Evolutionary conservation across 2,888 invertebrate species (phyloP).

Genomic region (Dysmachus trigonus): DNA sequence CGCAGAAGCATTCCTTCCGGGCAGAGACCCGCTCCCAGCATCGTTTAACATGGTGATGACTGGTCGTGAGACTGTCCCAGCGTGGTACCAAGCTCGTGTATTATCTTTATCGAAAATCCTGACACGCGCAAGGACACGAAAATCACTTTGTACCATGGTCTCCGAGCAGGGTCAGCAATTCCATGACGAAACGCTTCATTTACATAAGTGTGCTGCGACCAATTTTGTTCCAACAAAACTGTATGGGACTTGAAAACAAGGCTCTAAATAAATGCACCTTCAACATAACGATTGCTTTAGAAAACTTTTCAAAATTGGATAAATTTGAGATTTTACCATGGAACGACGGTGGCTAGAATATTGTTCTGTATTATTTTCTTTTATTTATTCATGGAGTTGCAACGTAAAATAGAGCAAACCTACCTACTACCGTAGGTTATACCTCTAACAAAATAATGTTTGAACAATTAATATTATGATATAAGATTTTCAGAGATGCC

Average conservation of each 20-base stretch:
- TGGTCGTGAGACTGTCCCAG: slow-evolving; percentile 48
- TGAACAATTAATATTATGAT: too few species aligned
- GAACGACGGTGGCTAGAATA: too few species aligned
- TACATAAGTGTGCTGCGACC: slow-evolving; percentile 19
- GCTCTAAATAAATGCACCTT: too few species aligned
- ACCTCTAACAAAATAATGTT: too few species aligned
- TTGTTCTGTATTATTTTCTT: too few species aligned
- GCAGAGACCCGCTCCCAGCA: neutral
- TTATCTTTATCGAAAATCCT: neutral
- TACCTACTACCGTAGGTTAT: too few species aligned
- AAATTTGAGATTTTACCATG: too few species aligned
- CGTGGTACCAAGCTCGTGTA: slow-evolving; percentile 27
- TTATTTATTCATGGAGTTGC: too few species aligned
- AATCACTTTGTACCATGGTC: neutral
- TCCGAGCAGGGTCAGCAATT: neutral
- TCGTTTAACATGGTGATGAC: slow-evolving; percentile 6
- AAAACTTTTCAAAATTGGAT: too few species aligned
- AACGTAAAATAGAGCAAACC: too few species aligned
- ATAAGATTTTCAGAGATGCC: too few species aligned
- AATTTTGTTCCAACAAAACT: neutral
- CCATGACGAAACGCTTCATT: slow-evolving; percentile 1
- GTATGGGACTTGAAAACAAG: neutral
- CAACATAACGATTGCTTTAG: neutral
- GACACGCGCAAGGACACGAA: slow-evolving; percentile 39
- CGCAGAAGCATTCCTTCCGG: slow-evolving; percentile 26